Evolutionary conservation across 2,113 vertebrate genomes (phyloP).

Genomic region (Oenanthe melanoleuca): DNA sequence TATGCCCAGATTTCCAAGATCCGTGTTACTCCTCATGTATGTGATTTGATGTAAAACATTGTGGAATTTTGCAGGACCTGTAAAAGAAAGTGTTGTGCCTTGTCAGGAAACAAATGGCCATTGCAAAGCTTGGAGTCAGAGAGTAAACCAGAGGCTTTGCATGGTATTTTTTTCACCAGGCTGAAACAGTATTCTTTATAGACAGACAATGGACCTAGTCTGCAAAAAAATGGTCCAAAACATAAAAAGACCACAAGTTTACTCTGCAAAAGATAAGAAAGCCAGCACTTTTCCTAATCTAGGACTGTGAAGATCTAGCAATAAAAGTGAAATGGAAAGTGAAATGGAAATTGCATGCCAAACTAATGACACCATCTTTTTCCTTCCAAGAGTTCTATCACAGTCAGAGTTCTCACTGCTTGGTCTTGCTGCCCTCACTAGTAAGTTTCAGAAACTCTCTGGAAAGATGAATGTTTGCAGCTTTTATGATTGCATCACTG

Average conservation of each 20-base stretch:
- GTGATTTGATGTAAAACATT: background rate
- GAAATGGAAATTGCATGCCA: background rate
- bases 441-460: background rate
- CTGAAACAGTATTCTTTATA: background rate
- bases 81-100: background rate
- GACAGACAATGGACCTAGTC: background rate
- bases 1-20: background rate
- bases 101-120: background rate
- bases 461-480: background rate
- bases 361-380: background rate
- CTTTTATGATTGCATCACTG: background rate
- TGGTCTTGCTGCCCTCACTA: background rate
- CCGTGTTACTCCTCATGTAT: background rate
- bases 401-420: background rate
- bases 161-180: background rate
- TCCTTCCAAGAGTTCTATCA: background rate
- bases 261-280: background rate
- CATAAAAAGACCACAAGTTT: background rate
- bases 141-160: background rate
- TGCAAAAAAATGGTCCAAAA: background rate
- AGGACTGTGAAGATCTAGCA: background rate
- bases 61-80: background rate
- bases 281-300: background rate
- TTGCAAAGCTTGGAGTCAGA: background rate
- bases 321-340: background rate